phyloP scores from a whole-genome alignment of 2,797 vertebrate species.

The Picus viridis region DNA sequence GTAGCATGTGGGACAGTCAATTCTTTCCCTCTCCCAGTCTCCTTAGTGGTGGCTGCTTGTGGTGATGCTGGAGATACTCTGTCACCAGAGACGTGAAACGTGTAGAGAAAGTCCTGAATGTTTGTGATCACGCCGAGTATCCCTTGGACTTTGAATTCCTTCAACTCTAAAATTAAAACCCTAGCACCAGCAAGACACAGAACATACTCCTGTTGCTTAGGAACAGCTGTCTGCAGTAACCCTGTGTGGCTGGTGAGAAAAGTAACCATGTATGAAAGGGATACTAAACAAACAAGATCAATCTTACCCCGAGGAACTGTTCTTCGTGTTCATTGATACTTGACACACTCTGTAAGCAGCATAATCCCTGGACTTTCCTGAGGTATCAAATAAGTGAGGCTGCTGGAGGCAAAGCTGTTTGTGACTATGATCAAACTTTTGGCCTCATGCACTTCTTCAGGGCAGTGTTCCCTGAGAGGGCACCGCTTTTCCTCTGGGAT shows the following conservation, averaged over 20 bases:
- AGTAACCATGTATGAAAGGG: not conserved
- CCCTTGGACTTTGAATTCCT: not conserved
- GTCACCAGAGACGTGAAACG: not conserved
- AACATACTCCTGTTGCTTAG: slow-evolving; percentile 44
- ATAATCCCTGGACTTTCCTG: not conserved
- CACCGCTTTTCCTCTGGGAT: not conserved
- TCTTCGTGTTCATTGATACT: slow-evolving; percentile 22
- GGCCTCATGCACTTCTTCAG: not conserved
- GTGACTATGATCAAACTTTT: not conserved
- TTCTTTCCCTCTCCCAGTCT: not conserved
- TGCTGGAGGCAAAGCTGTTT: slow-evolving; percentile 7
- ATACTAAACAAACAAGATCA: slow-evolving; percentile 42
- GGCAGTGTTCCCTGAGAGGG: not conserved
- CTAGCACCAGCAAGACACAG: not conserved
- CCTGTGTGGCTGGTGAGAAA: not conserved
- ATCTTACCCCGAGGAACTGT: slow-evolving; percentile 6
- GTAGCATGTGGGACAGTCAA: not conserved
- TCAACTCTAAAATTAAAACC: not conserved
- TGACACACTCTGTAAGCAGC: not conserved
- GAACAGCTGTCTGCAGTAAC: slow-evolving; percentile 39
- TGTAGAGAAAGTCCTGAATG: not conserved
- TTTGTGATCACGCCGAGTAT: not conserved
- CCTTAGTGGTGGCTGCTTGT: not conserved
- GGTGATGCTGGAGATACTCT: not conserved
- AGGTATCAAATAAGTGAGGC: not conserved